These are phyloP conservation scores for Trachurus trachurus DNA, from an alignment of 2,797 vertebrate species.

Conservation along the genomic window DNA sequence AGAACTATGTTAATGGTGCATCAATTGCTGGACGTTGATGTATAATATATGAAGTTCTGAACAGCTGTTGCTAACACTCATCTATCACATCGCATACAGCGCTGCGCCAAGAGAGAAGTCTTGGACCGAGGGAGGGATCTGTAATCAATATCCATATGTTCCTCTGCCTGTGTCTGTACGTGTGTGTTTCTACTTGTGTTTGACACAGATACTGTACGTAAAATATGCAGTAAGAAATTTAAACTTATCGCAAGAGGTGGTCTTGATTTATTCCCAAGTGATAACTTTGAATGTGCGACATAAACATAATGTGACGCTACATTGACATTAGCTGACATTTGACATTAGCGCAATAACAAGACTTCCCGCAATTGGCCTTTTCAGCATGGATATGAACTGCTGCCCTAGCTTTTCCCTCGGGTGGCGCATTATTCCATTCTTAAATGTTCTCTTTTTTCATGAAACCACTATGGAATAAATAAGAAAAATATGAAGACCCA, in stretches of 20 bases:
- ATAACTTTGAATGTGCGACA: slow-evolving; percentile 10
- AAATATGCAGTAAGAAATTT: slow-evolving; percentile 14
- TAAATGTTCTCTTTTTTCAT: background rate
- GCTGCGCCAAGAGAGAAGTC: background rate
- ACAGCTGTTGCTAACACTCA: slow-evolving; percentile 21
- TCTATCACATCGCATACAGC: slow-evolving; percentile 30
- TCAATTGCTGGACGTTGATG: slow-evolving; percentile 20
- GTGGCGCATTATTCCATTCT: slow-evolving; percentile 14
- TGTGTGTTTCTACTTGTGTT: background rate
- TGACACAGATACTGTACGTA: background rate
- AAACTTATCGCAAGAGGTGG: too few relatives aligned
- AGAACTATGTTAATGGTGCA: slow-evolving; percentile 21
- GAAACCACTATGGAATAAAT: background rate
- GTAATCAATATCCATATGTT: slow-evolving; percentile 42
- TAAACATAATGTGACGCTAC: slow-evolving; percentile 23
- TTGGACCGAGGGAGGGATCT: slow-evolving; percentile 7
- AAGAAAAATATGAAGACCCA: background rate
- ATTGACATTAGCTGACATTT: slow-evolving; percentile 35
- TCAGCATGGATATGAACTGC: slow-evolving; percentile 16
- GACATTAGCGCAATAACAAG: slow-evolving; percentile 38
- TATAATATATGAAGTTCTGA: slow-evolving; percentile 30
- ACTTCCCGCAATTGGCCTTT: slow-evolving; percentile 27
- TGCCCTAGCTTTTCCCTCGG: background rate
- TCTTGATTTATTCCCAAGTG: background rate
- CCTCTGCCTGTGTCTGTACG: background rate